Evolutionary conservation across 2,888 invertebrate genomes (phyloP), one percentile per base, ranked within the genome.

Genomic region (Diloba caeruleocephala): DNA sequence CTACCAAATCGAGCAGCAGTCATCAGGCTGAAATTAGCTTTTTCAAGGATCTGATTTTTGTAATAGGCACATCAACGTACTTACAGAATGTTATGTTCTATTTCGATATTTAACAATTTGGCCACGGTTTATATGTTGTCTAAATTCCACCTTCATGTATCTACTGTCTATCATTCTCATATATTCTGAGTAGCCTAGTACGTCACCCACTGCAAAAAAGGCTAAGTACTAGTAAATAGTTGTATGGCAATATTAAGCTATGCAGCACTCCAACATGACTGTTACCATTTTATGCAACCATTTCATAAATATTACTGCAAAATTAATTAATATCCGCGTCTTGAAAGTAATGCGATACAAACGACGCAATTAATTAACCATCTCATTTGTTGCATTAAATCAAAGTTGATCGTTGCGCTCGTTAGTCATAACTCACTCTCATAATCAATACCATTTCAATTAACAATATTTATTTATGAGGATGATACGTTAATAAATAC

Each of bases 401-500:
- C 68, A 52, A 29, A 49, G 56, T 56, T 68, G 69, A 78, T 74
- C 57, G 66, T 58, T 59, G 17, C 34, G 58, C 63, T 78, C 75
- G 72, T 78, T 78, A 78, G 64, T 51, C 38, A 61, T 63, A 60
- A 44, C 43, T 69, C 57, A 59, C 53, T 3, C 15, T 57, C 51
- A 46, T 34, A 50, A 70, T 72, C 69, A 65, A 74, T 76, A 71
- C 51, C 50, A 68, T 78, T 79, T 76, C 78, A 80, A 79, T 80
- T 76, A 81, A 76, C 76, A 63, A 82, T 82, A 76, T 84, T 82
- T 84, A 85, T 87, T 85, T 82, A 84, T 84, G 80, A 80, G 75
- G 53, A 71, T 77, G 77, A 84, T 81, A 79, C 79, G 71, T 82
- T 82, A 79, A 81, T 86, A 87, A 87, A 86, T 88, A 85, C 83